Evolutionary conservation across 2,113 vertebrate species (phyloP).

Genomic region (Otocyon megalotis): DNA sequence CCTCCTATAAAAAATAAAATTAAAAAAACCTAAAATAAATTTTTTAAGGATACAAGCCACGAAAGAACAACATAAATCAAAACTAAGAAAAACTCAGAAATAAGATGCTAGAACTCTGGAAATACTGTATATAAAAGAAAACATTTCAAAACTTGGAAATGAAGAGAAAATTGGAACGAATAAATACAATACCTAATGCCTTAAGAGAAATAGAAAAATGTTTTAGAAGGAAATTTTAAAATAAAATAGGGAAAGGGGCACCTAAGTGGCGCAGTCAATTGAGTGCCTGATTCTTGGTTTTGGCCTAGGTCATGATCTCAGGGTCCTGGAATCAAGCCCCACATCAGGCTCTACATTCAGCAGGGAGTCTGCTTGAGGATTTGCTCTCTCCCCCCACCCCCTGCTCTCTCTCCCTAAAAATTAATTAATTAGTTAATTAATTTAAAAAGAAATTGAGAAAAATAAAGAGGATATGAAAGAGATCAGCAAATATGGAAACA

Average conservation of each 20-base stretch:
- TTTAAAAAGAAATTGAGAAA: constrained; percentile 3
- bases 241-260: background rate
- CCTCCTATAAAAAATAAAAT: background rate
- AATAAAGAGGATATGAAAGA: background rate
- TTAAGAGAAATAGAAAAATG: background rate
- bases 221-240: background rate
- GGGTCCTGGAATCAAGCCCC: background rate
- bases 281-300: background rate
- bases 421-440: background rate
- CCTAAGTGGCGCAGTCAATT: no score
- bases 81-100: background rate
- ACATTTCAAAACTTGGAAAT: background rate
- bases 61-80: background rate
- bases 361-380: background rate
- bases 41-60: background rate
- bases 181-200: background rate
- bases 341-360: background rate
- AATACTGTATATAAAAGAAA: background rate
- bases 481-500: background rate
- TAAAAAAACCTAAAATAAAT: background rate
- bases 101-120: background rate
- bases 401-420: background rate
- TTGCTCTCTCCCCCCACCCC: background rate
- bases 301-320: background rate
- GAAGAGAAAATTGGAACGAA: background rate